These are phyloP conservation scores for Tapirus terrestris DNA, from an alignment of 2,113 vertebrate species.

Conservation along the genomic window DNA sequence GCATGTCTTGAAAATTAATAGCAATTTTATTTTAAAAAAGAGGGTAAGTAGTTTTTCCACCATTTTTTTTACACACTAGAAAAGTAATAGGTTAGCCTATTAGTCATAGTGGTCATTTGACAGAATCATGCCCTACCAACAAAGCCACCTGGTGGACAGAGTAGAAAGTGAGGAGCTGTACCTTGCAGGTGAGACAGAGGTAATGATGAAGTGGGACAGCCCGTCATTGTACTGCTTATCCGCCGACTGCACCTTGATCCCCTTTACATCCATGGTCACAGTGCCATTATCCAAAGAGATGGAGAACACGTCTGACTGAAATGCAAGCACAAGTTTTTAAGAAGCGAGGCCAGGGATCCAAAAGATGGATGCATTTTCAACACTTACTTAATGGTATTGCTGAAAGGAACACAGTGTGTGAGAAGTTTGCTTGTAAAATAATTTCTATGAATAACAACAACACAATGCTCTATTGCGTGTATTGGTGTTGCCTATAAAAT, in stretches of 20 bases:
- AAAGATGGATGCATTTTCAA: background rate
- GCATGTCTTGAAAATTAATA: slow-evolving; percentile 11
- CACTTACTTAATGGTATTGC: background rate
- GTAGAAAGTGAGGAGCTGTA: slow-evolving; percentile 75
- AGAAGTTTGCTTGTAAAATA: background rate
- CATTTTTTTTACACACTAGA: background rate
- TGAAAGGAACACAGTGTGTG: background rate
- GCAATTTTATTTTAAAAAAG: background rate
- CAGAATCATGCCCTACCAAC: background rate
- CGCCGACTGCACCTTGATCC: slow-evolving; percentile 90
- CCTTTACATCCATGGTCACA: slow-evolving; percentile 92
- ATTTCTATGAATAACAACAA: slow-evolving; percentile 14
- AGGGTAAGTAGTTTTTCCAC: background rate
- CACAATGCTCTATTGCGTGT: background rate
- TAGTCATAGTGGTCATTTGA: background rate
- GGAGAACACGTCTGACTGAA: slow-evolving; percentile 93
- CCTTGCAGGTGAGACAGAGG: slow-evolving; percentile 91
- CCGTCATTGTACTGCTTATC: slow-evolving; percentile 94
- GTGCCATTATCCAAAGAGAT: slow-evolving; percentile 94
- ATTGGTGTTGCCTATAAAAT: background rate
- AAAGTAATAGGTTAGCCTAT: background rate
- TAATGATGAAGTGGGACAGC: slow-evolving; percentile 92
- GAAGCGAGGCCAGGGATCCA: background rate
- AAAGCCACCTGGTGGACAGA: background rate
- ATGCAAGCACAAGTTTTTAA: slow-evolving; percentile 19